A percentile compares a stretch with the other conserved stretches of the same genome.
Conservation (phyloP, 2,888 invertebrate species). For the Rhagophthalmus giganteus region DNA sequence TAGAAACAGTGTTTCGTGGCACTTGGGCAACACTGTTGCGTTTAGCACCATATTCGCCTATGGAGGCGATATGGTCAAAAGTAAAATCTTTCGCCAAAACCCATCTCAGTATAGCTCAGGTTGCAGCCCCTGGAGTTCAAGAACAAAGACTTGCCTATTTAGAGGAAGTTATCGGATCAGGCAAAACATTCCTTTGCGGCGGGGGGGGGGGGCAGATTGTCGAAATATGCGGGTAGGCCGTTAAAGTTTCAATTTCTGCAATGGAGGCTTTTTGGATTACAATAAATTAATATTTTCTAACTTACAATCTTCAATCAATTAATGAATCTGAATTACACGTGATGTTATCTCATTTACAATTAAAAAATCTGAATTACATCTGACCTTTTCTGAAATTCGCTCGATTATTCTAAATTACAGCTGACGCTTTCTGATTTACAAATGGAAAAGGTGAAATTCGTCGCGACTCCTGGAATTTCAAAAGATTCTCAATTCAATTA, state of each 20-base stretch:
- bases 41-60: background rate
- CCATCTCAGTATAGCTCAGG: background rate
- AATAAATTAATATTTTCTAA: too few species aligned
- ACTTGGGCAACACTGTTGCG: background rate
- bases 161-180: background rate
- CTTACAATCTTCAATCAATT: too few species aligned
- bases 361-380: too few species aligned
- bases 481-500: too few species aligned
- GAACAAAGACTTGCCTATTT: background rate
- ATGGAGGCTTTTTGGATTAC: too few species aligned
- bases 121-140: background rate
- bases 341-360: background rate
- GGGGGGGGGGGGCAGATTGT: background rate
- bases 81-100: background rate
- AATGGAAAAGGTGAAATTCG: too few species aligned
- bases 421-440: background rate
- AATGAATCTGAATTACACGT: background rate
- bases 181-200: background rate
- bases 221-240: background rate
- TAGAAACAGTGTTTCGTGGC: background rate
- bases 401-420: background rate
- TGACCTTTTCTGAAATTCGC: background rate
- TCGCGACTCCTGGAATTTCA: too few species aligned
- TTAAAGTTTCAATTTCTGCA: too few species aligned
- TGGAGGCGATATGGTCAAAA: background rate